A percentile compares a stretch with the other conserved stretches of the same genome.
These are phyloP conservation scores for Guaruba guarouba DNA, from an alignment of 2,113 vertebrate genomes.

Conservation along the genomic window DNA sequence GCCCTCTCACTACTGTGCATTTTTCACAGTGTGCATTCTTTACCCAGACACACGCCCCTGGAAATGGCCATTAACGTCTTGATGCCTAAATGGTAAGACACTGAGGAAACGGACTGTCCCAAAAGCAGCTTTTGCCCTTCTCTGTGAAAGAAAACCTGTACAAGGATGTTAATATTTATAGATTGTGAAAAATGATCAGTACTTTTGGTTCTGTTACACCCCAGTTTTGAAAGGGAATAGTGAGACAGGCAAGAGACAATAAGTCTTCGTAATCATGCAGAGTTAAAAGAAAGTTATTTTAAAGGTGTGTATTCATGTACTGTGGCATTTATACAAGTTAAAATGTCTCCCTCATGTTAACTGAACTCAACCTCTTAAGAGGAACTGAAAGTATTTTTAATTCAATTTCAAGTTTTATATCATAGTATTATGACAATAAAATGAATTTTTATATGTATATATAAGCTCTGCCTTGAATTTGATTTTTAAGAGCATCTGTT, in stretches of 20 bases:
- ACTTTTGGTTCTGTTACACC: background rate
- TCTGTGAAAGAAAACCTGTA: background rate
- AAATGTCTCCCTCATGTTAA: background rate
- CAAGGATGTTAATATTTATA: background rate
- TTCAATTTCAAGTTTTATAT: conserved; percentile 22
- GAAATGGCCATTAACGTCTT: background rate
- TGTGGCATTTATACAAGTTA: background rate
- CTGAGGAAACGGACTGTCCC: background rate
- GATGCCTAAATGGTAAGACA: background rate
- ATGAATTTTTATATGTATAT: background rate
- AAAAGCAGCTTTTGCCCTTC: background rate
- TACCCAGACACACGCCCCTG: background rate
- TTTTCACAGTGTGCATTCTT: background rate
- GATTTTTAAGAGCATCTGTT: conserved; percentile 6
- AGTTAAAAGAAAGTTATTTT: background rate
- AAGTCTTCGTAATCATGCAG: background rate
- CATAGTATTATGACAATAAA: background rate
- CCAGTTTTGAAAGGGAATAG: background rate
- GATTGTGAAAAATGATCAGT: background rate
- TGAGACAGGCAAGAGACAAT: background rate
- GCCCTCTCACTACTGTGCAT: background rate
- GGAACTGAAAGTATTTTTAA: background rate
- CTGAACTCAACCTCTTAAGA: background rate
- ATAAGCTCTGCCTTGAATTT: background rate
- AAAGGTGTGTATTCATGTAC: background rate